Conservation (phyloP, 2,113 vertebrate species). For the Erythrolamprus reginae region DNA sequence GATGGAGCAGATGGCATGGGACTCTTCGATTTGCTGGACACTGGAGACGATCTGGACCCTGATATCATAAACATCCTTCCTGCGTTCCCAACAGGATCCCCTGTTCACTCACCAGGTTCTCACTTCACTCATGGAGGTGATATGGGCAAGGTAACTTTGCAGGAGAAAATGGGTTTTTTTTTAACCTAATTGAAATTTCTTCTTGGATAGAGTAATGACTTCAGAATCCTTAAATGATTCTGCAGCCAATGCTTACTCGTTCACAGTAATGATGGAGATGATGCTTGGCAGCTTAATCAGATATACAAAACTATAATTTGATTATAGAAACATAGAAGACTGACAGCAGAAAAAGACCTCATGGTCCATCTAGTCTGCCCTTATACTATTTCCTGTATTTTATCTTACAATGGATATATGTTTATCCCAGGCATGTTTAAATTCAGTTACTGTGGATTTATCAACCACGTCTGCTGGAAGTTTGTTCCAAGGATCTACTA, state of each 20-base stretch:
- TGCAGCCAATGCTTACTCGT: neutral
- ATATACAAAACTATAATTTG: neutral
- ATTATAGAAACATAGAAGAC: too few relatives aligned
- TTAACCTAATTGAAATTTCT: neutral
- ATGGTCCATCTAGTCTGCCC: too few relatives aligned
- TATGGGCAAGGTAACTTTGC: slow-evolving; percentile 82
- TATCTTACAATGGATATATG: too few relatives aligned
- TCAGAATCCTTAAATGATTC: neutral
- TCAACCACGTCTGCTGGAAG: too few relatives aligned
- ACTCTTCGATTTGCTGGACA: slow-evolving; percentile 89
- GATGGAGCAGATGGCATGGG: slow-evolving; percentile 92
- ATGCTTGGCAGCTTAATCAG: neutral
- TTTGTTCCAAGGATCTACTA: too few relatives aligned
- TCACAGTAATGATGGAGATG: neutral
- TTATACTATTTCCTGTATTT: too few relatives aligned
- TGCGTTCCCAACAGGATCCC: slow-evolving; percentile 87
- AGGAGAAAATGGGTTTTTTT: too few relatives aligned
- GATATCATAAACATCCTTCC: slow-evolving; percentile 96
- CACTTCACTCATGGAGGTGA: slow-evolving; percentile 93
- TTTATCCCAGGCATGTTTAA: too few relatives aligned
- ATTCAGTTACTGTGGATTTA: too few relatives aligned
- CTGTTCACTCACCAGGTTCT: slow-evolving; percentile 92
- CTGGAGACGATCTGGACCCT: slow-evolving; percentile 88
- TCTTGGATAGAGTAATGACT: neutral
- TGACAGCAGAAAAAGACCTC: too few relatives aligned